Evolutionary conservation across 2,797 vertebrate species (phyloP), one percentile per base, ranked within the genome.

Genomic region (Danio aesculapii): DNA sequence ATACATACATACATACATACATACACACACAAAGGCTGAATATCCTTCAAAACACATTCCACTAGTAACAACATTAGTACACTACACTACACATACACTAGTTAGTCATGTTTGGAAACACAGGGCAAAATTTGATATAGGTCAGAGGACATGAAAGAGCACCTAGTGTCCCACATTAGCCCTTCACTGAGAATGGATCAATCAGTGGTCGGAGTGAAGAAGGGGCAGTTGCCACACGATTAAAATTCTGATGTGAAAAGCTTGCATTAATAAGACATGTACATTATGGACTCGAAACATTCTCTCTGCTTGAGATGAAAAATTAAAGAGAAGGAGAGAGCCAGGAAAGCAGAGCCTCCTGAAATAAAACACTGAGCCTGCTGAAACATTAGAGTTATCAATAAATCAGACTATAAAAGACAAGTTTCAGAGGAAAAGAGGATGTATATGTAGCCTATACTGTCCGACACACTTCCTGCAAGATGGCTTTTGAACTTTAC

Each of bases 181-280:
- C 71, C 8, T 17, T 59, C 17, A 46, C 7, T 44, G 14, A n/a
- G 30, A 21, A 52, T 53, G 53, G 49, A 16, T 0, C 9, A 39
- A 19, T 49, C 5, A 1, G 46, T 10, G 44, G 61, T 41, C 64
- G 21, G 57, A 21, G 49, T 11, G 50, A 69, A 67, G 49, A 66
- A 6, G 59, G 66, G 61, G 58, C 57, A 85, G 80, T 66, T 62
- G 82, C 73, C 16, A 46, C 19, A 81, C 68, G 76, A 87, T 89
- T 89, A 90, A 85, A 88, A 61, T 46, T 63, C 17, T 84, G 85
- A 85, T 86, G 86, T 87, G 84, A 87, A 89, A 86, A 85, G 75
- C 72, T 71, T 47, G 12, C 84, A 88, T 89, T 87, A 90, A 90
- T 89, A 89, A 88, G 86, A 87, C 68, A 90, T 90, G 86, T 59